phyloP scores from a whole-genome alignment of 2,888 invertebrate genomes.

The Pollenia griseotomentosa region DNA sequence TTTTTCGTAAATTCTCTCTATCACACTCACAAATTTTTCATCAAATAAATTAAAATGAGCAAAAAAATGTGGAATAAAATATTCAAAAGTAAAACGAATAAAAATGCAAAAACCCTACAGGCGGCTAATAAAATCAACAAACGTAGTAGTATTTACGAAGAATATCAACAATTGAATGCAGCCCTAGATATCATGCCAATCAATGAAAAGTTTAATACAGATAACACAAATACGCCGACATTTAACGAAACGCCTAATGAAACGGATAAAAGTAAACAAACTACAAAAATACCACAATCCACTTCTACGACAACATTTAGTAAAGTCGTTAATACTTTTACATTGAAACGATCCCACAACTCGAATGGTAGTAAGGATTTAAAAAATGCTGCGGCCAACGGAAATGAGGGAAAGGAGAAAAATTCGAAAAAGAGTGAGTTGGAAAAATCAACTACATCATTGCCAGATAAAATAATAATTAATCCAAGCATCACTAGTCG shows the following conservation, averaged over 20 bases:
- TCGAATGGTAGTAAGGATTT: constrained; percentile 38
- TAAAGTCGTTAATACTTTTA: constrained; percentile 63
- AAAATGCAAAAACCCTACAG: constrained; percentile 76
- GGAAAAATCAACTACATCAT: constrained; percentile 48
- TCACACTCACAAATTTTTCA: not conserved
- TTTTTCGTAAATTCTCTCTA: too few relatives aligned
- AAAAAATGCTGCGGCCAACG: constrained; percentile 19
- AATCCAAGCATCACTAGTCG: constrained; percentile 25
- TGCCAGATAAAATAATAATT: constrained; percentile 55
- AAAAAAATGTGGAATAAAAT: constrained; percentile 84
- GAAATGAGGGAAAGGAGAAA: constrained; percentile 52
- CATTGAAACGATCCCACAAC: constrained; percentile 61
- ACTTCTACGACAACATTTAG: constrained; percentile 58
- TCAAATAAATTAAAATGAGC: constrained; percentile 78
- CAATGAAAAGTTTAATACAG: constrained; percentile 54
- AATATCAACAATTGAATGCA: constrained; percentile 80
- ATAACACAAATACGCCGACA: constrained; percentile 61
- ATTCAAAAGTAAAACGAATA: constrained; percentile 82
- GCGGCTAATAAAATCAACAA: constrained; percentile 77
- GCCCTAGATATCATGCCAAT: constrained; percentile 75
- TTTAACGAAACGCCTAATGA: not conserved
- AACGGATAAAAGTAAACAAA: not conserved
- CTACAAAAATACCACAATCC: constrained; percentile 33
- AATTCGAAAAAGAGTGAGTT: constrained; percentile 55
- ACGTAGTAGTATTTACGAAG: constrained; percentile 81